Evolutionary conservation across 2,797 vertebrate species (phyloP), one percentile per base, ranked within the genome.

Genomic region (Peromyscus attwateri): DNA sequence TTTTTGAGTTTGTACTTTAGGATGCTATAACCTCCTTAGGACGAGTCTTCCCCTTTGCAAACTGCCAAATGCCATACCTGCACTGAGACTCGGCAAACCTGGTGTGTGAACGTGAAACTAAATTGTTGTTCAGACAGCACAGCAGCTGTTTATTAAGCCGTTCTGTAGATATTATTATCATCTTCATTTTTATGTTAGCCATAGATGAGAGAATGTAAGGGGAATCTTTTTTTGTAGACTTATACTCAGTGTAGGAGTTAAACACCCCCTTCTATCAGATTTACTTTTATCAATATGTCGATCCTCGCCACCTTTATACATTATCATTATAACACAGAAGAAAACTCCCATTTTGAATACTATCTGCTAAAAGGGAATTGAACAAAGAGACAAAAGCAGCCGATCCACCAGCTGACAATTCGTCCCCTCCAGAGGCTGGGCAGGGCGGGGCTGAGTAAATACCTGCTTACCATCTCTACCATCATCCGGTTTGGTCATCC

Each of bases 211-310:
- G 2, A 73, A 46, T 82, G 64, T 52, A 13, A 52, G 52, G 52
- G 52, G 52, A 52, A 52, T 94, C 62, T 91, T 62, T 55, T 46
- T 95, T 92, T 70, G n/a, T 19, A 82, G 7, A 14, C 19, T 94
- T 83, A 87, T 14, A 46, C 16, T 84, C 40, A 31, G 8, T 37
- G 10, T 75, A 55, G 68, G 37, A 95, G 14, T 64, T 89, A 66
- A 60, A 92, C 19, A 62, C 12, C 0, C 9, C 89, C 29, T 76
- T 84, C 79, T 82, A 37, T 71, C 31, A 73, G 34, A 73, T 73
- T 68, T 81, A 81, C 79, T 81, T 21, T 27, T 68, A 82, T 11
- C 34, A 37, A 25, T 49, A 55, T 68, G 75, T 49, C 19, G 73
- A 4, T 76, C 84, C 37, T 87, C 27, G 17, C 6, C 17, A 88